phyloP scores from a whole-genome alignment of 2,888 invertebrate species.

The Drosophila hamatofila region DNA sequence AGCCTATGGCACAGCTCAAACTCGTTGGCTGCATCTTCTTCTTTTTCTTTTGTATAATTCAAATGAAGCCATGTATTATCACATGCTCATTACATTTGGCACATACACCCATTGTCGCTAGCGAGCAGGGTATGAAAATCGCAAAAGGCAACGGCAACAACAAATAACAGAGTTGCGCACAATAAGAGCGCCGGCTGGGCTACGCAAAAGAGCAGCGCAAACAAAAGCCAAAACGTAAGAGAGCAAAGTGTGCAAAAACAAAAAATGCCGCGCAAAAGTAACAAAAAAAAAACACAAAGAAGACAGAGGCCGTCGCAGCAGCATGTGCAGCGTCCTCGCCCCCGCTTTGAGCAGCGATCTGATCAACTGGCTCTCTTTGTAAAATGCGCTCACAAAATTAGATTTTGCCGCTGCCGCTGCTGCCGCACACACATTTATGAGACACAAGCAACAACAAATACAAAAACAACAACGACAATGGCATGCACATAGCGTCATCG shows the following conservation, averaged over 20 bases:
- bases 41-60: not conserved
- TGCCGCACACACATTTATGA: constrained; percentile 62
- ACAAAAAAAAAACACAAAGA: constrained; percentile 36
- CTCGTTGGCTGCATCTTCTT: not conserved
- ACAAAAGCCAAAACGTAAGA: constrained; percentile 39
- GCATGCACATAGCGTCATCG: constrained; percentile 74
- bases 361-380: constrained; percentile 56
- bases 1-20: not conserved
- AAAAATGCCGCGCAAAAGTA: constrained; percentile 30
- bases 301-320: constrained; percentile 15
- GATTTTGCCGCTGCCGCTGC: constrained; percentile 57
- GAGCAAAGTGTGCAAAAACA: constrained; percentile 53
- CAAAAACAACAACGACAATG: constrained; percentile 44
- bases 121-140: constrained; percentile 47
- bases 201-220: constrained; percentile 43
- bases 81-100: not conserved
- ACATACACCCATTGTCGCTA: constrained; percentile 9
- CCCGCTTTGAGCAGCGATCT: constrained; percentile 46
- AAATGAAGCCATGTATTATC: constrained; percentile 3
- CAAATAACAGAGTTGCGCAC: constrained; percentile 44
- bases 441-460: constrained; percentile 68
- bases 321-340: constrained; percentile 52
- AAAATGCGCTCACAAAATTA: constrained; percentile 76
- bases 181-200: constrained; percentile 39
- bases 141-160: constrained; percentile 47